Conservation (phyloP, 2,888 invertebrate species). For the Philopedon plagiatum region DNA sequence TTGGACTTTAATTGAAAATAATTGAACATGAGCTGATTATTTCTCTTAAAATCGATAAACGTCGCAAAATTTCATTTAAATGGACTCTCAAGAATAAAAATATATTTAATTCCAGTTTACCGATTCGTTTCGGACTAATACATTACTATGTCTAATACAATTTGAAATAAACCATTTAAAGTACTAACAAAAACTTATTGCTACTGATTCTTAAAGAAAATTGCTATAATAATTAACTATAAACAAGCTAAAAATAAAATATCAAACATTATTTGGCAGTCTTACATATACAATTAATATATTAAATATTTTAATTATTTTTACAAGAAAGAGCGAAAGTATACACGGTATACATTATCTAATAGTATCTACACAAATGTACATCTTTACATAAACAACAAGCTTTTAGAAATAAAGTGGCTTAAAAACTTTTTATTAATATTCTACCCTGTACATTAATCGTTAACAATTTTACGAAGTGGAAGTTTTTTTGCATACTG, state of each 20-base stretch:
- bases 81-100: no score
- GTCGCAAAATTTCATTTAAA: no score
- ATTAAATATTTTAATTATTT: constrained; percentile 15
- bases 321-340: constrained; percentile 19
- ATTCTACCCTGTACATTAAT: constrained; percentile 35
- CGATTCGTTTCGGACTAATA: no score
- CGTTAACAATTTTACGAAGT: not conserved
- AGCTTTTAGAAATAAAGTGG: not conserved
- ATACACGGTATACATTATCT: constrained; percentile 2
- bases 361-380: constrained; percentile 13
- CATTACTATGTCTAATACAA: no score
- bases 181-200: no score
- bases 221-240: not conserved
- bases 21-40: no score
- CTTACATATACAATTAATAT: constrained; percentile 28
- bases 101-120: no score
- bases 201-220: no score
- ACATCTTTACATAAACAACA: constrained; percentile 30
- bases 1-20: no score
- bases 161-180: no score
- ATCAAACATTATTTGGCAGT: constrained; percentile 16
- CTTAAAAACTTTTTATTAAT: constrained; percentile 3
- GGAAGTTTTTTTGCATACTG: constrained; percentile 10
- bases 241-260: constrained; percentile 6
- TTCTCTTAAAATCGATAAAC: no score